A percentile compares a stretch with the other conserved stretches of the same genome.
Conservation (phyloP, 2,113 vertebrate species). For the Cephalopholis sonnerati region DNA sequence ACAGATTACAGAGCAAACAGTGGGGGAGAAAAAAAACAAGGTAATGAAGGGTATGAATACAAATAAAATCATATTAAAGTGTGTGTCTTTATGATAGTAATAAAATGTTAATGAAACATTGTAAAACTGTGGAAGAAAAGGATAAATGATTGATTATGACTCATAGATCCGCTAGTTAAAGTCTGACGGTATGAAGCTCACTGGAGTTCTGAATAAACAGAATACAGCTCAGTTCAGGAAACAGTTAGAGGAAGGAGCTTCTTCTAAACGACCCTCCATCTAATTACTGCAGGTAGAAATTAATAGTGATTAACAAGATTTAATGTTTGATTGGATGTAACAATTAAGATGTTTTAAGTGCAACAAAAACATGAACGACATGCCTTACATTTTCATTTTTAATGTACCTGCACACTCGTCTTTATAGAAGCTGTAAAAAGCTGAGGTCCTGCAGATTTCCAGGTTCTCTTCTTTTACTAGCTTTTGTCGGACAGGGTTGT, state of each 20-base stretch:
- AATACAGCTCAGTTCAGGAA: not conserved
- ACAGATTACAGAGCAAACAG: slow-evolving; percentile 32
- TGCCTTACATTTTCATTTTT: not conserved
- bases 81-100: slow-evolving; percentile 33
- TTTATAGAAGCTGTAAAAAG: not conserved
- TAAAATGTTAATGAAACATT: slow-evolving; percentile 60
- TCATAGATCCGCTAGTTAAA: slow-evolving; percentile 31
- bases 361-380: not conserved
- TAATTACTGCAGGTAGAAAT: not conserved
- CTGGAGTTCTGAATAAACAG: slow-evolving; percentile 21
- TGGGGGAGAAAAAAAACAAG: not conserved
- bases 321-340: not conserved
- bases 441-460: not conserved
- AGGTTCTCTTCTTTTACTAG: not conserved
- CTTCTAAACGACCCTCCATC: not conserved
- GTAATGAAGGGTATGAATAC: slow-evolving; percentile 49
- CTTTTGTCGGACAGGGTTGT: no score
- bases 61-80: slow-evolving; percentile 45
- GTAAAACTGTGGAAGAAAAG: slow-evolving; percentile 40
- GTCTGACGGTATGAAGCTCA: slow-evolving; percentile 18
- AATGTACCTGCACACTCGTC: no score
- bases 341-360: not conserved
- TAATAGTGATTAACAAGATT: not conserved
- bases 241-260: not conserved
- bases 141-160: slow-evolving; percentile 42